Percentiles rank a stretch among this genome's conserved stretches.
Evolutionary conservation across 1,140 invertebrate genomes (phyloP).

Genomic region (Drosophila melanica): DNA sequence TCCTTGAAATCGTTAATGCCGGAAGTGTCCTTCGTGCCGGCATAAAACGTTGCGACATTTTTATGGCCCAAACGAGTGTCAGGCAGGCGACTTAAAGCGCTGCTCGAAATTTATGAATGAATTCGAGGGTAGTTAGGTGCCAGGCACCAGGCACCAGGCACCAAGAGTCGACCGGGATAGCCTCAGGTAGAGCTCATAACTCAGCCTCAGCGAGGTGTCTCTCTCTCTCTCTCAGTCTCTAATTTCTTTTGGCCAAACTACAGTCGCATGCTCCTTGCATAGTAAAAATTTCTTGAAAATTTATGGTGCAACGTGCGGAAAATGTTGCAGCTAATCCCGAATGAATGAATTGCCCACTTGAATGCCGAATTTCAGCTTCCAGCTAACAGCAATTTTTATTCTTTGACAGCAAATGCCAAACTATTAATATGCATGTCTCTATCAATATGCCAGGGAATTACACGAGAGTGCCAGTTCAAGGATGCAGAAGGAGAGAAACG

Average conservation of each 20-base stretch:
- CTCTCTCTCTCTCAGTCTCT: slow-evolving; percentile 11
- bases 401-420: slow-evolving; percentile 48
- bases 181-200: slow-evolving; percentile 38
- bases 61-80: slow-evolving; percentile 72
- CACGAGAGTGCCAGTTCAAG: not conserved
- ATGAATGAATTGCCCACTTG: slow-evolving; percentile 71
- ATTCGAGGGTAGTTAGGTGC: slow-evolving; percentile 41
- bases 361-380: slow-evolving; percentile 15
- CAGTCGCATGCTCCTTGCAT: slow-evolving; percentile 57
- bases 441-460: slow-evolving; percentile 54
- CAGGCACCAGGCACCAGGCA: slow-evolving; percentile 4
- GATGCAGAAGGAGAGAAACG: not conserved
- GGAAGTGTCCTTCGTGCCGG: slow-evolving; percentile 61
- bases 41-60: slow-evolving; percentile 77
- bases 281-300: slow-evolving; percentile 70
- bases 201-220: slow-evolving; percentile 23
- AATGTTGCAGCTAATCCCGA: slow-evolving; percentile 59
- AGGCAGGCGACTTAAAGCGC: slow-evolving; percentile 63
- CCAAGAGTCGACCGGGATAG: not conserved
- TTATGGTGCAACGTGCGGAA: slow-evolving; percentile 55
- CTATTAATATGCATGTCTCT: slow-evolving; percentile 66
- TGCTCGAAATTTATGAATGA: slow-evolving; percentile 77
- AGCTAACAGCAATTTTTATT: not conserved
- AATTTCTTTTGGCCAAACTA: slow-evolving; percentile 38
- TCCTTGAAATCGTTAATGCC: slow-evolving; percentile 68